phyloP scores from a whole-genome alignment of 1,140 invertebrate genomes.

The Philotrypesis tridentata region DNA sequence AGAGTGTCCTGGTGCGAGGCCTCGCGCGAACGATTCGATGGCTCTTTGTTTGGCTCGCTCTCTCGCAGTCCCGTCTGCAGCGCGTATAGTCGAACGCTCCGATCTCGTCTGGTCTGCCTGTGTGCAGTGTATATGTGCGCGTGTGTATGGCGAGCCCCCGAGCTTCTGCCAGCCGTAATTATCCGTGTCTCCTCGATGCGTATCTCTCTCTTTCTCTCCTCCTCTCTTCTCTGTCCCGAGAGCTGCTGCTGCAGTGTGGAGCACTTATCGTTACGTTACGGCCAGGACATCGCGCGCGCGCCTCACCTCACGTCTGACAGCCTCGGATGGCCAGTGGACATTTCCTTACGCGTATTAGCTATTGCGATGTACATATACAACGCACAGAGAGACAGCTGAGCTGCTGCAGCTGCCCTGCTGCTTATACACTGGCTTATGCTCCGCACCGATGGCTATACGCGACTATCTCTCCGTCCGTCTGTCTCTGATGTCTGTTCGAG shows the following conservation, averaged over 20 bases:
- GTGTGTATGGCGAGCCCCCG: too few species aligned
- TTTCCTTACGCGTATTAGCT: not conserved
- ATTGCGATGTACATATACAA: not conserved
- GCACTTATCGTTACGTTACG: not conserved
- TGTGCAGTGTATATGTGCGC: too few species aligned
- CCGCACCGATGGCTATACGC: too few species aligned
- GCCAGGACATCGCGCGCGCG: not conserved
- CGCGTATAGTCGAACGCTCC: not conserved
- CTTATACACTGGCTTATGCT: too few species aligned
- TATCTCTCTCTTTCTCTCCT: too few species aligned
- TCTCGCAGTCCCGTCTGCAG: constrained; percentile 16
- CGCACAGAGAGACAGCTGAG: not conserved
- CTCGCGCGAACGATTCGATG: not conserved
- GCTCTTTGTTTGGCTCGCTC: not conserved
- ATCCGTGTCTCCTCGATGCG: not conserved
- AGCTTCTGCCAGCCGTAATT: not conserved
- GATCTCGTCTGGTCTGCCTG: too few species aligned
- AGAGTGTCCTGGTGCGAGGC: not conserved
- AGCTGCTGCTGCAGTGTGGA: too few species aligned
- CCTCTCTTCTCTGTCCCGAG: too few species aligned
- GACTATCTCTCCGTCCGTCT: too few species aligned
- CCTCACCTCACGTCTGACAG: not conserved
- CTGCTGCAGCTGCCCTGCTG: not conserved
- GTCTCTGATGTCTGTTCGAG: too few species aligned
- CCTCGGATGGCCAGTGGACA: not conserved